A percentile compares a stretch with the other conserved stretches of the same genome.
Evolutionary conservation across 2,113 vertebrate species (phyloP).

Genomic region (Siniperca knerii): DNA sequence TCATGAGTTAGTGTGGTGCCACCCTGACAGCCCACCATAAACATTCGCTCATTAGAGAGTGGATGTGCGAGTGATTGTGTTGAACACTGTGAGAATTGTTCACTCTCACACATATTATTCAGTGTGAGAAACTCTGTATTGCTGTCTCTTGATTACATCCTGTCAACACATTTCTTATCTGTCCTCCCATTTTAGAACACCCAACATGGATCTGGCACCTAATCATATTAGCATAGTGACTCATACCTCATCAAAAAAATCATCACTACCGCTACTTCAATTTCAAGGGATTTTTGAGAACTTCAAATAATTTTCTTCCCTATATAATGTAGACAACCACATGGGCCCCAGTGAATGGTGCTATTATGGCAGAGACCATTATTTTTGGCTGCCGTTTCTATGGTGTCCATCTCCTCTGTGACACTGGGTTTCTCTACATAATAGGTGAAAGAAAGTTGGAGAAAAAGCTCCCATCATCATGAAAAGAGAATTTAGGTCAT

Average conservation of each 20-base stretch:
- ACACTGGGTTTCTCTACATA: slow-evolving; percentile 39
- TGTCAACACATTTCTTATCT: slow-evolving; percentile 45
- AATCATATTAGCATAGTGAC: slow-evolving; percentile 38
- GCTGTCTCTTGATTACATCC: slow-evolving; percentile 9
- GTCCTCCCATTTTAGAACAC: slow-evolving; percentile 22
- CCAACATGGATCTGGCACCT: slow-evolving; percentile 23
- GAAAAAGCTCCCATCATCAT: slow-evolving; percentile 5
- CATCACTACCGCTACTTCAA: slow-evolving; percentile 19
- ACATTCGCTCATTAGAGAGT: slow-evolving; percentile 14
- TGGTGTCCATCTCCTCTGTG: slow-evolving; percentile 45
- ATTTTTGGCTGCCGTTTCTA: slow-evolving; percentile 54
- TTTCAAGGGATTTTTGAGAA: slow-evolving; percentile 41
- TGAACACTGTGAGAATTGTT: slow-evolving; percentile 33
- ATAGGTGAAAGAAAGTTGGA: slow-evolving; percentile 40
- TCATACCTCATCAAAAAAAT: slow-evolving; percentile 29
- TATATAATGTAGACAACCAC: slow-evolving; percentile 39
- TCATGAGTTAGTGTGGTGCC: slow-evolving; percentile 17
- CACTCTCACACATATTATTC: slow-evolving; percentile 15
- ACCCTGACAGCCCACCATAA: slow-evolving; percentile 26
- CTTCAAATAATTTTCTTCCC: slow-evolving; percentile 48
- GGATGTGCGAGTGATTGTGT: slow-evolving; percentile 21
- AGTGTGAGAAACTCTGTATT: slow-evolving; percentile 26
- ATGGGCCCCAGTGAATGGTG: slow-evolving; percentile 53
- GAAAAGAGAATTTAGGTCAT: slow-evolving; percentile 10
- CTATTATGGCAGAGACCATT: slow-evolving; percentile 62